Conservation (phyloP, 2,888 invertebrate genomes). For the Cloeon dipterum region DNA sequence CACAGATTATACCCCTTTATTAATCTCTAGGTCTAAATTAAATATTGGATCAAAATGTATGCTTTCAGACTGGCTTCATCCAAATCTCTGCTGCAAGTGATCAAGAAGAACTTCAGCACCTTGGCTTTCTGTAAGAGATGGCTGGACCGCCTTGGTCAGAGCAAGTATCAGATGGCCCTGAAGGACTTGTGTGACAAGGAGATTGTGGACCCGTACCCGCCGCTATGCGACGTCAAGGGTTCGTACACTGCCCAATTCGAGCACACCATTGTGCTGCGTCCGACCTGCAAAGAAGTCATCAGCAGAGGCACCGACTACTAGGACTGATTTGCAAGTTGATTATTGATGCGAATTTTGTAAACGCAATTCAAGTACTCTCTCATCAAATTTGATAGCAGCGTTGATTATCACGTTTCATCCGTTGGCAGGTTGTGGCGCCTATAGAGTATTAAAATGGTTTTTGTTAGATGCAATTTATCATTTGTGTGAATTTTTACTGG, state of each 20-base stretch:
- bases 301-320: slow-evolving; percentile 92
- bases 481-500: no score
- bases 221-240: slow-evolving; percentile 89
- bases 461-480: no score
- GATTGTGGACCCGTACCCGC: slow-evolving; percentile 95
- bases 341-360: no score
- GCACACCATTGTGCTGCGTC: slow-evolving; percentile 89
- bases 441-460: no score
- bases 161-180: slow-evolving; percentile 93
- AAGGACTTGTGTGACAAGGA: slow-evolving; percentile 97
- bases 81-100: slow-evolving; percentile 69
- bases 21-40: no score
- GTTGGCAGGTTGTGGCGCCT: no score
- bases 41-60: no score
- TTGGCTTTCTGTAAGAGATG: slow-evolving; percentile 97
- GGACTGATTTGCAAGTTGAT: slow-evolving; percentile 5
- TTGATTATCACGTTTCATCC: no score
- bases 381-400: no score
- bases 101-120: slow-evolving; percentile 94
- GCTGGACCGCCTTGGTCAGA: slow-evolving; percentile 91
- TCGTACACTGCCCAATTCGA: slow-evolving; percentile 99
- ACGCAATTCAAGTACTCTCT: no score
- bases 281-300: slow-evolving; percentile 95
- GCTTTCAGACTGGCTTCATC: slow-evolving; percentile 62
- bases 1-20: no score